These are phyloP conservation scores for Nycteola revayana DNA, from an alignment of 2,888 invertebrate species.

Conservation along the genomic window DNA sequence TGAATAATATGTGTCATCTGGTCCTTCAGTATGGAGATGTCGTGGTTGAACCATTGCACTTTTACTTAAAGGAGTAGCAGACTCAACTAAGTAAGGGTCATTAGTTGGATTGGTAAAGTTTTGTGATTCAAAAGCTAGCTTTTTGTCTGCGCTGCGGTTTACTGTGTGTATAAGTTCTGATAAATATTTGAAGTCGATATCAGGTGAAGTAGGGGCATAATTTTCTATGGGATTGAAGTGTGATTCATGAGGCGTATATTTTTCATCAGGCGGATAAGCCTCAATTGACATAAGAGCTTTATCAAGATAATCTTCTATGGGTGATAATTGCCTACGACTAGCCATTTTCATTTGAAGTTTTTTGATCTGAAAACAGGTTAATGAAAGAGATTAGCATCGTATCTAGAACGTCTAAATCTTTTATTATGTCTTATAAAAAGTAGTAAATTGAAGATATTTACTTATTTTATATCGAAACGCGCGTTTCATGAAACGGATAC, in stretches of 20 bases:
- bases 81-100: conserved; percentile 11
- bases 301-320: background rate
- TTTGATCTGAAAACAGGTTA: too few species aligned
- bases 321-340: background rate
- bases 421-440: too few species aligned
- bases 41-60: conserved; percentile 14
- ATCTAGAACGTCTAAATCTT: too few species aligned
- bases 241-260: conserved; percentile 4
- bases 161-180: conserved; percentile 63
- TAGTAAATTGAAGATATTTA: too few species aligned
- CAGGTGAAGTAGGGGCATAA: conserved; percentile 27
- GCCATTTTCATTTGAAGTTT: too few species aligned
- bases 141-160: conserved; percentile 21
- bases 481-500: too few species aligned
- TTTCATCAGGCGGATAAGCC: background rate
- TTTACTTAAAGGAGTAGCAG: background rate
- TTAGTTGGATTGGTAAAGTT: conserved; percentile 18
- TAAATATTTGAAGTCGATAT: conserved; percentile 66
- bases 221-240: conserved; percentile 16
- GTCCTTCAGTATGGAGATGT: conserved; percentile 21
- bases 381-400: too few species aligned
- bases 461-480: too few species aligned
- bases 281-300: background rate
- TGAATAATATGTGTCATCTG: conserved; percentile 55
- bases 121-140: too few species aligned